Conservation (phyloP, 2,888 invertebrate species). For the Plutella xylostella region DNA sequence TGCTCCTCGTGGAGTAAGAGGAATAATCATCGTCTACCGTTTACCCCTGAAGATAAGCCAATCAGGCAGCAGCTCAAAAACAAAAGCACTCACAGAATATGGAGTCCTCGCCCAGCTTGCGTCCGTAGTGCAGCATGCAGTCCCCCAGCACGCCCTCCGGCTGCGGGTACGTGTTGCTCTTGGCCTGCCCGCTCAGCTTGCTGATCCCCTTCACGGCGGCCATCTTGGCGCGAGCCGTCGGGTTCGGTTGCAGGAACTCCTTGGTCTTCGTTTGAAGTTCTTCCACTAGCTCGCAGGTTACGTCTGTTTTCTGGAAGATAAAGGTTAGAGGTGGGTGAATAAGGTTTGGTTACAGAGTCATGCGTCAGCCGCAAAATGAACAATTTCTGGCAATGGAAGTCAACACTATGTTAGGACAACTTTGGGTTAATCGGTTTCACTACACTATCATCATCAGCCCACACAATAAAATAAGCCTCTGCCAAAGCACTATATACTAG, state of each 20-base stretch:
- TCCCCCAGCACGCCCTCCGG: slow-evolving; percentile 98
- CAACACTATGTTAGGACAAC: too few species aligned
- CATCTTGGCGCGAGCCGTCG: slow-evolving; percentile 95
- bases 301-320: slow-evolving; percentile 91
- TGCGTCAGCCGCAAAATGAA: too few species aligned
- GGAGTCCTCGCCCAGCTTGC: slow-evolving; percentile 95
- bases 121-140: slow-evolving; percentile 95
- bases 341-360: neutral
- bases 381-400: too few species aligned
- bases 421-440: too few species aligned
- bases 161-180: slow-evolving; percentile 97
- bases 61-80: too few species aligned
- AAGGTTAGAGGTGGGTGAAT: slow-evolving; percentile 4
- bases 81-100: slow-evolving; percentile 80
- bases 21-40: too few species aligned
- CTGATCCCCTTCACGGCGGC: slow-evolving; percentile 95
- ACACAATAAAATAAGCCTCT: too few species aligned
- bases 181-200: slow-evolving; percentile 96
- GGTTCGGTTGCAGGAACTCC: slow-evolving; percentile 99
- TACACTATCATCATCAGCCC: too few species aligned
- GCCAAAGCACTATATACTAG: too few species aligned
- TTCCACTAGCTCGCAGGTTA: slow-evolving; percentile 96
- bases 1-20: too few species aligned
- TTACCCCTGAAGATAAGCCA: too few species aligned
- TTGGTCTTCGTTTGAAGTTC: slow-evolving; percentile 97